Evolutionary conservation across 30 jellyfish, hydroid and myxozoan genomes (phyloP), one percentile per base, ranked within the genome.

Genomic region (Rhopilema esculentum): DNA sequence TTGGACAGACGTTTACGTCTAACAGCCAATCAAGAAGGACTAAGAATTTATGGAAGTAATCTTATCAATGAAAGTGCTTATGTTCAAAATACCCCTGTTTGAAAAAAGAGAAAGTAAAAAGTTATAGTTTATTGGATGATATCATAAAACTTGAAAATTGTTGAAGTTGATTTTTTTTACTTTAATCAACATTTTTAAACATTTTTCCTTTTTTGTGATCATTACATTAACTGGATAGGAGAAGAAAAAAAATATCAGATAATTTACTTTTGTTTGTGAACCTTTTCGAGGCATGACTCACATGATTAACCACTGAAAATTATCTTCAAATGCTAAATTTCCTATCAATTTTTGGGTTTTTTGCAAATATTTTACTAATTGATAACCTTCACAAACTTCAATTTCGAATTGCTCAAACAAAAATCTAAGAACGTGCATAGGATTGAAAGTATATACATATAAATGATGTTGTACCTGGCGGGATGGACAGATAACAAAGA

Each of bases 1-100:
- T 52, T 79, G 67, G 84, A 79, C 64, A 50, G 80, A 61, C 57
- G 89, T 25, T 17, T 79, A 62, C 24, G 89, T 27, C 89, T 29
- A 6, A 79, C 89, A 79, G 89, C 89, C 1, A 40, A 79, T 29
- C 85, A 79, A 79, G 51, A 79, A 29, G 89, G 89, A 57, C 80
- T 79, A 57, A 83, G 57, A 61, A 57, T 79, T 19, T 79, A 79
- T 79, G 89, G 84, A 79, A 79, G 80, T 57, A 25, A 79, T 65
- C 64, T 79, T 25, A 79, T 65, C 67, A 79, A 79, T 85, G 89
- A 51, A 23, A 27, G 64, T 27, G 0, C 68, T 71, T 0, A 16
- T 23, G 30, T 22, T 23, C 67, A 71, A 29, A 28, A 27, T 71
- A 22, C 67, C 82, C 82, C 19, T 23, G 63, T 71, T 23, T 7